Evolutionary conservation across 2,797 vertebrate species (phyloP), one percentile per base, ranked within the genome.

Genomic region (Xenentodon cancila): DNA sequence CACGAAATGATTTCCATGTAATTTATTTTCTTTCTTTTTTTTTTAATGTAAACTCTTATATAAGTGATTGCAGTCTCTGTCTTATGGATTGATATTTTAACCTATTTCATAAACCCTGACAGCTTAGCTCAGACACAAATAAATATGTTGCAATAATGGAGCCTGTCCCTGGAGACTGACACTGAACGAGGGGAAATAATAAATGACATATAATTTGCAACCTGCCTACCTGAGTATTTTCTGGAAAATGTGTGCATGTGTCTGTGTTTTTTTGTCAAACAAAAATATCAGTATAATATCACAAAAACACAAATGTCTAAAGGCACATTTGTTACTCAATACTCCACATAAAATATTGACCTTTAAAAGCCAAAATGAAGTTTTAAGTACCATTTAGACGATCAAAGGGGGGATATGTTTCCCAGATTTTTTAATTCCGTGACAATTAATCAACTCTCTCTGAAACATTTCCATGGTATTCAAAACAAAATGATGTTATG

Each of bases 301-400:
- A 72, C 81, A 77, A 78, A 73, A 77, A 81, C 73, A 85, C 82
- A 88, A 85, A 52, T 34, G 63, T 66, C 84, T 59, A 9, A 1
- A 25, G 21, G 44, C 54, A 58, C 20, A 17, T 1, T 8, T 59
- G 76, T 68, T 74, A 77, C 68, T 71, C 69, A 73, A 71, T 77
- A 78, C 19, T 46, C 50, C 55, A 22, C 17, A 60, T 84, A 69
- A 87, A 73, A 76, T 79, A 77, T 69, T 73, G 48, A 59, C 49
- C 82, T 78, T 64, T 49, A 72, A 85, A 80, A 30, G 44, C 54
- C 54, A 4, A 53, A 4, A 0, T 58, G 22, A 78, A 72, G 54
- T 64, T 58, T 64, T 19, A 43, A 59, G 42, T 50, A 64, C 9
- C 40, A 37, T 34, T 9, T 18, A 20, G 12, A 6, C n/a, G 21